Evolutionary conservation across 1,140 invertebrate genomes (phyloP).

Genomic region (Drosophila watanabei): DNA sequence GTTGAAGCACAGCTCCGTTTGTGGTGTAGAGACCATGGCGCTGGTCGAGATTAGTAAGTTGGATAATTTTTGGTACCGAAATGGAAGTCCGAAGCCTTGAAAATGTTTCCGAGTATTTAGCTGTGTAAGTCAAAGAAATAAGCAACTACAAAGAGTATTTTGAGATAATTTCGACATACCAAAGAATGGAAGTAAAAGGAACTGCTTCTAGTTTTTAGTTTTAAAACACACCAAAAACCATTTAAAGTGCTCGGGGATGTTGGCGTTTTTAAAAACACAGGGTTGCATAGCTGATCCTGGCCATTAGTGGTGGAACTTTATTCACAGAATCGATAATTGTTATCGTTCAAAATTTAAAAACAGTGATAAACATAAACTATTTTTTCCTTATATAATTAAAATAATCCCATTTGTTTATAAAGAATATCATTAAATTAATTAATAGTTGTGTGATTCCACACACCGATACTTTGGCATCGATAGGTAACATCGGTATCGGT

Average conservation of each 20-base stretch:
- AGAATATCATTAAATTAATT: background rate
- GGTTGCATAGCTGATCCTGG: background rate
- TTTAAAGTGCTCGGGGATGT: background rate
- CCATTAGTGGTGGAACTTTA: background rate
- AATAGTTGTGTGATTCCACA: background rate
- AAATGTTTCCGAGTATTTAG: background rate
- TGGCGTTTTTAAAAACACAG: slow-evolving; percentile 7
- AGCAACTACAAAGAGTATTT: background rate
- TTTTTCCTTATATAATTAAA: too few species aligned
- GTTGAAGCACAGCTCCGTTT: slow-evolving; percentile 27
- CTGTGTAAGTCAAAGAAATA: slow-evolving; percentile 2
- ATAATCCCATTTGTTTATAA: background rate
- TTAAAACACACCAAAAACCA: background rate
- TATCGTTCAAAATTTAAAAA: background rate
- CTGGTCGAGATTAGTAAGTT: background rate
- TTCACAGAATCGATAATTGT: too few species aligned
- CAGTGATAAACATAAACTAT: background rate
- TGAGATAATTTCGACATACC: slow-evolving; percentile 19
- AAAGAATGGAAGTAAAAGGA: background rate
- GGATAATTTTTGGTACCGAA: slow-evolving; percentile 7
- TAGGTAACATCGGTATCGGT: background rate
- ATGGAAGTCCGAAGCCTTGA: background rate
- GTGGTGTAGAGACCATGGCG: slow-evolving; percentile 26
- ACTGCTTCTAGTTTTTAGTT: background rate
- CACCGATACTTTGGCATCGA: background rate